phyloP scores from a whole-genome alignment of 2,888 invertebrate species.

The Hedya salicella region DNA sequence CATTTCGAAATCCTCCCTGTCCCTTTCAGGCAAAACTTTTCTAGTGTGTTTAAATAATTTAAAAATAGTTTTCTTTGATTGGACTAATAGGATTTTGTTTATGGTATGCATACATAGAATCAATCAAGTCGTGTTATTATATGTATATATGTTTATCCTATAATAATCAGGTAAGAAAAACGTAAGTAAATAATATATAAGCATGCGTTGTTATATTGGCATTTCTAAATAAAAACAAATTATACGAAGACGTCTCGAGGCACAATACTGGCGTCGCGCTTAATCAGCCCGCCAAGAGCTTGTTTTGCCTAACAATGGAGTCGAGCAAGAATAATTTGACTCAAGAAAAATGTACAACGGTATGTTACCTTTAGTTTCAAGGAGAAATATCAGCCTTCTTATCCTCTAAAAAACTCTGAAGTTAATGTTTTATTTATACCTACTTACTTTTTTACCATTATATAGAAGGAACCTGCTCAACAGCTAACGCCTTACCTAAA shows the following conservation, averaged over 20 bases:
- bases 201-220: too few species aligned
- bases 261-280: constrained; percentile 12
- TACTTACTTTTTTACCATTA: not conserved
- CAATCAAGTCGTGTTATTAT: too few species aligned
- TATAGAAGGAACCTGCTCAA: not conserved
- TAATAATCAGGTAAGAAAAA: too few species aligned
- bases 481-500: constrained; percentile 22
- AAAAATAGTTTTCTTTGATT: too few species aligned
- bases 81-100: too few species aligned
- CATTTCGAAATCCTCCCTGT: too few species aligned
- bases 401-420: not conserved
- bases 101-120: too few species aligned
- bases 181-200: too few species aligned
- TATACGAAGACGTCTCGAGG: constrained; percentile 6
- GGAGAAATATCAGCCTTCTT: not conserved
- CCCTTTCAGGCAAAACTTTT: too few species aligned
- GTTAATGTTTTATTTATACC: not conserved
- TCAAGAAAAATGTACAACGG: constrained; percentile 30
- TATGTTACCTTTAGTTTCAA: not conserved
- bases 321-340: constrained; percentile 45
- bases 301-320: constrained; percentile 46
- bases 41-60: too few species aligned
- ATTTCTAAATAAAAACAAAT: too few species aligned
- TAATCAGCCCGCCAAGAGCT: constrained; percentile 37
- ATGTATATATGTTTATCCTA: too few species aligned